These are phyloP conservation scores for Aspidiotus destructor DNA, from an alignment of 2,888 invertebrate species.

Conservation along the genomic window DNA sequence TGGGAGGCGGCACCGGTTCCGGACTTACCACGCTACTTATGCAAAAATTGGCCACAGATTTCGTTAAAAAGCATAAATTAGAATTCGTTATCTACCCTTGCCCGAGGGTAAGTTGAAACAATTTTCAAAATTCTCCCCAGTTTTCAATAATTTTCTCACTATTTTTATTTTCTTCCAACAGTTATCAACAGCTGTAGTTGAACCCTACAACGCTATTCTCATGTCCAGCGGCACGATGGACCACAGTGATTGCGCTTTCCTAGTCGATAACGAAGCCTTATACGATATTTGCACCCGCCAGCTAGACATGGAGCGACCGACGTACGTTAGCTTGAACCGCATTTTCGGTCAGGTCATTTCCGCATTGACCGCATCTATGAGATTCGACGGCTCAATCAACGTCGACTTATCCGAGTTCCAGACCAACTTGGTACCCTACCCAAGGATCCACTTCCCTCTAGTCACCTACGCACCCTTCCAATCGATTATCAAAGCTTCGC, in stretches of 20 bases:
- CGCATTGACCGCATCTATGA: slow-evolving; percentile 24
- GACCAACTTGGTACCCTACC: slow-evolving; percentile 24
- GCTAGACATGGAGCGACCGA: slow-evolving; percentile 28
- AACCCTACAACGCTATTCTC: slow-evolving; percentile 21
- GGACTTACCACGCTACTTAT: slow-evolving; percentile 17
- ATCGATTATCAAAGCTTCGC: slow-evolving; percentile 19
- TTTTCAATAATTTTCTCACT: background rate
- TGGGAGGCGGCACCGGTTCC: slow-evolving; percentile 26
- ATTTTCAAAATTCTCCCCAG: background rate
- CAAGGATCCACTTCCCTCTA: slow-evolving; percentile 24
- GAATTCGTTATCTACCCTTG: slow-evolving; percentile 19
- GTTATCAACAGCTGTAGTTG: slow-evolving; percentile 23
- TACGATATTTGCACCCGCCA: slow-evolving; percentile 28
- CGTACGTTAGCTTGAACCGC: slow-evolving; percentile 22
- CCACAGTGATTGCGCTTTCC: slow-evolving; percentile 27
- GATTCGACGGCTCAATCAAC: slow-evolving; percentile 26
- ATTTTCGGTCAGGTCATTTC: slow-evolving; percentile 27
- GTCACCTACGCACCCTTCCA: slow-evolving; percentile 27
- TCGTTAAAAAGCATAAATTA: slow-evolving; percentile 26
- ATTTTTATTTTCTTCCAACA: background rate
- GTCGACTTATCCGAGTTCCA: slow-evolving; percentile 30
- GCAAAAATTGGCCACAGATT: slow-evolving; percentile 17
- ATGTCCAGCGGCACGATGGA: slow-evolving; percentile 27
- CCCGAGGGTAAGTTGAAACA: slow-evolving; percentile 5
- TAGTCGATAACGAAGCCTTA: slow-evolving; percentile 28